Evolutionary conservation across 2,888 invertebrate genomes (phyloP), one percentile per base, ranked within the genome.

Genomic region (Globia sparganii): DNA sequence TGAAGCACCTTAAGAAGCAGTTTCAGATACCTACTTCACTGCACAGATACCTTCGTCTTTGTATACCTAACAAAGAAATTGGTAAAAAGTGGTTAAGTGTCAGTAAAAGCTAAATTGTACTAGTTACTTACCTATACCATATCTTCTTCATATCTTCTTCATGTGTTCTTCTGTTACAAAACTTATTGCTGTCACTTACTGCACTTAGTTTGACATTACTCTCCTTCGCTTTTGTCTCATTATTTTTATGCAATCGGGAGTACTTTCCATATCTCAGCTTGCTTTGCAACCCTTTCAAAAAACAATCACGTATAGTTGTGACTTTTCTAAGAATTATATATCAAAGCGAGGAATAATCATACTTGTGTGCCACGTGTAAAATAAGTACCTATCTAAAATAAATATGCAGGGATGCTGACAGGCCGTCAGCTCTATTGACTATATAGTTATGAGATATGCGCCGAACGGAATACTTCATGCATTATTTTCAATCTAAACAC

Each of bases 401-500:
- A 64, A 81, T 66, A 70, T 62, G 67, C 72, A 62, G 15, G 28
- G 34, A 53, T 64, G 28, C 64, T 43, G n/a, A 8, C 21, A 37
- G 13, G 3, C 15, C 58, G 5, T 9, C 62, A 34, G n/a, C 62
- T 61, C 28, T 53, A 58, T 46, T 34, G 9, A 34, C 34, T 67
- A n/a, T n/a, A n/a, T n/a, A 21, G n/a, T 34, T 53, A 25, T 56
- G 46, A 72, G 43, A 81, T 61, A 40, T 70, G 37, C 58, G 43
- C 64, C 73, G 18, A 62, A 69, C 13, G 64, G 34, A 71, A 72
- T 69, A 72, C 68, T 58, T 74, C 49, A 58, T 68, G 64, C 21
- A 71, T 28, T 68, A 64, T 65, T 76, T 56, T 59, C 21, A 59
- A 72, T 58, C 37, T 25, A n/a, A 31, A 66, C 86, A 81, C 83